Evolutionary conservation across 2,888 invertebrate genomes (phyloP), one percentile per base, ranked within the genome.

Genomic region (Phalera bucephala): DNA sequence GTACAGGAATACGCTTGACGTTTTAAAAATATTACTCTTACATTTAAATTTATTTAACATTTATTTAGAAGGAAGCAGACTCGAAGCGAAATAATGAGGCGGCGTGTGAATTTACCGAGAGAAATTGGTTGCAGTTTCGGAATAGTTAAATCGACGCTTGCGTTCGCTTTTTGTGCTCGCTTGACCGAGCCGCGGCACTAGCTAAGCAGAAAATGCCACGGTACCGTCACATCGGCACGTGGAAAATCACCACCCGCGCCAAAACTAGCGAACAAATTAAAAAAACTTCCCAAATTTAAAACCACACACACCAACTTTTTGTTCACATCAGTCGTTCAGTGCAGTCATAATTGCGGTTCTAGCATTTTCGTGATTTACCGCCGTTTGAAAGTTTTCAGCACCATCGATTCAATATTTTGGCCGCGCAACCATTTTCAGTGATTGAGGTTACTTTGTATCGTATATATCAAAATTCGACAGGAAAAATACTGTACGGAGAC

Each of bases 1-100:
- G 43, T 48, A 39, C 50, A 61, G 63, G 64, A n/a, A n/a, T n/a
- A 72, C 65, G 63, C 64, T 73, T 69, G 54, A 63, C 64, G 62
- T 74, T 76, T 80, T 73, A 68, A 79, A 81, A 80, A 77, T 78
- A 80, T 81, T 77, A 80, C 80, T 80, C 61, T 72, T 72, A 57
- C 77, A 64, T 81, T 82, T 85, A 76, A 80, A 82, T n/a, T n/a
- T n/a, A n/a, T n/a, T n/a, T 79, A 80, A 72, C 67, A 77, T 82
- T 82, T 80, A 77, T 79, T 75, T 76, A 66, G 63, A 71, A 69
- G 64, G 68, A 67, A 64, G 60, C 54, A 38, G 64, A 63, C 60
- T 74, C 62, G 71, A 72, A 69, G 77, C 58, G 64, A 80, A 84
- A 82, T 86, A 87, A 87, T 79, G 86, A 85, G 80, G 82, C 60